Base-by-base conservation (phyloP, 1,140 invertebrate species). In the Lasioglossum baleicum region DNA sequence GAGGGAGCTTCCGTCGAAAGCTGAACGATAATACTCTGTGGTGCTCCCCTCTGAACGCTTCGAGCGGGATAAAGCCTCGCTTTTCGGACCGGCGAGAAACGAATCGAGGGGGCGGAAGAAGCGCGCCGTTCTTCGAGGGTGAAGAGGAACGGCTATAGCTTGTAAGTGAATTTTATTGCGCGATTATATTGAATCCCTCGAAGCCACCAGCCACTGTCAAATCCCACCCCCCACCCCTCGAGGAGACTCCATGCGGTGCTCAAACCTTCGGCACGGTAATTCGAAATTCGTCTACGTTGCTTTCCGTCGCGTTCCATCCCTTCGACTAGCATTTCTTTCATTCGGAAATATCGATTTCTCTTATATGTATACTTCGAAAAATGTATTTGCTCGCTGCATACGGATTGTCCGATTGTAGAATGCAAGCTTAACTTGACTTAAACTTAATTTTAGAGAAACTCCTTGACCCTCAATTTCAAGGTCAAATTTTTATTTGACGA, bases 101-200 rank as follows among this genome's bases (percentile, higher is more conserved):
- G 76, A 79, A 72, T 73, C 51, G 76, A 66, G 26, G 76, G 66
- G 53, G 42, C 69, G 61, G 66, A 44, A 66, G 72, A 63, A 61
- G 71, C 79, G 71, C 79, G 75, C 58, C 35, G 80, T 63, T 58
- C 42, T 60, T n/a, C 65, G 70, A 71, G 63, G 69, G 69, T 44
- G 71, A 75, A 65, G 63, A 66, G 76, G 80, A 77, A 65, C 76
- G 61, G 79, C 83, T 83, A 87, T 87, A 85, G 82, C 84, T 87
- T 86, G 87, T 91, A 90, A 91, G 90, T 91, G 88, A 91, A 91
- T 91, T 92, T 92, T 92, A 91, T 91, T 92, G 90, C 90, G 83
- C 91, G 90, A 91, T 92, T 91, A 92, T 91, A 90, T 91, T 91
- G 90, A 87, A 90, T 92, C 90, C 88, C 90, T 90, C 83, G 83